phyloP scores from a whole-genome alignment of 2,113 vertebrate species.

The Romanogobio albipinnatus region DNA sequence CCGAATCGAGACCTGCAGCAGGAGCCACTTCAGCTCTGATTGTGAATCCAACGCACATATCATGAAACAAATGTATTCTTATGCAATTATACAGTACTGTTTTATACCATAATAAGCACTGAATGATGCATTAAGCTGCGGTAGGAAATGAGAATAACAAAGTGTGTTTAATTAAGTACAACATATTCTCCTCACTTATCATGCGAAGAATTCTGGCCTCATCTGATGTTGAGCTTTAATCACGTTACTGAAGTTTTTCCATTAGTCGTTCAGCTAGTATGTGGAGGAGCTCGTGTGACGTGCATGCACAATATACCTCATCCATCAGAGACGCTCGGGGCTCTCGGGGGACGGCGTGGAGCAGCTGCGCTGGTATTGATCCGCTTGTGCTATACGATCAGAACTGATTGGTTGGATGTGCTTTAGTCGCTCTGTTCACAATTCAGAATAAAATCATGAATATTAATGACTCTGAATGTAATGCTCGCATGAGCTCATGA shows the following conservation, averaged over 20 bases:
- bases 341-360: background rate
- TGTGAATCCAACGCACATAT: background rate
- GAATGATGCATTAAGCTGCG: background rate
- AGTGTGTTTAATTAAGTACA: background rate
- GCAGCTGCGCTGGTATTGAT: background rate
- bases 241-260: background rate
- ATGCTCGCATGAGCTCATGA: background rate
- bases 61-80: background rate
- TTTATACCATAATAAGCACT: background rate
- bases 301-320: background rate
- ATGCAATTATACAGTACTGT: slow-evolving; percentile 20
- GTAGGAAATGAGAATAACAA: background rate
- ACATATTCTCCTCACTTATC: slow-evolving; percentile 27
- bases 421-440: background rate
- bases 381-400: background rate
- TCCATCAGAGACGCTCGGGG: background rate
- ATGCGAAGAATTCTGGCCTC: slow-evolving; percentile 7
- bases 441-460: background rate
- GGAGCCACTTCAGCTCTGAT: background rate
- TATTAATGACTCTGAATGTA: background rate
- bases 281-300: background rate
- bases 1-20: slow-evolving; percentile 38
- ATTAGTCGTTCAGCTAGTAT: background rate
- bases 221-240: background rate
- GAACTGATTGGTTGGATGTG: background rate